A percentile compares a stretch with the other conserved stretches of the same genome.
Conservation (phyloP, 2,113 vertebrate species). For the Eolophus roseicapilla region DNA sequence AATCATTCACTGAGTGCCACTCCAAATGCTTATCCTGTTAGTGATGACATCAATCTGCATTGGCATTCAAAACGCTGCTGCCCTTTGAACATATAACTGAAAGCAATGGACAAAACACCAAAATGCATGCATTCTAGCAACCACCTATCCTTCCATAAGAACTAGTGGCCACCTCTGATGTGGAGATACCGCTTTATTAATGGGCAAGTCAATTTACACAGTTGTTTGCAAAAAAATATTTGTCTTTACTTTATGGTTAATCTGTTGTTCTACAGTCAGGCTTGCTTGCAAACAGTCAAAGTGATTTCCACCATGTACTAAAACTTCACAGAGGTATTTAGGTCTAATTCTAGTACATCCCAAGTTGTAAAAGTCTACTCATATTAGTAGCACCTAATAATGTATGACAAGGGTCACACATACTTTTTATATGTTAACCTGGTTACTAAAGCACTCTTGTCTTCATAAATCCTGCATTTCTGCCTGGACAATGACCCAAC, state of each 20-base stretch:
- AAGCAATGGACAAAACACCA: background rate
- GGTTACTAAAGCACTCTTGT: background rate
- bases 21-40: constrained; percentile 66
- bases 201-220: background rate
- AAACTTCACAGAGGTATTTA: background rate
- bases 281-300: background rate
- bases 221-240: background rate
- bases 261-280: background rate
- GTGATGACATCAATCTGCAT: constrained; percentile 46
- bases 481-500: background rate
- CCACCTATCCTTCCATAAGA: background rate
- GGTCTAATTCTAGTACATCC: background rate
- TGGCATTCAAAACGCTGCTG: constrained; percentile 40
- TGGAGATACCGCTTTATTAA: background rate
- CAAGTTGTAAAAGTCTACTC: background rate
- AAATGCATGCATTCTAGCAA: background rate
- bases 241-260: background rate
- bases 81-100: constrained; percentile 26
- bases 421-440: background rate
- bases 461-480: background rate
- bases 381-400: background rate
- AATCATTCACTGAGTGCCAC: constrained; percentile 66
- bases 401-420: background rate
- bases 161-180: fast-evolving
- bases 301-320: background rate